A percentile compares a stretch with the other conserved stretches of the same genome.
Evolutionary conservation across 2,113 vertebrate species (phyloP).

Genomic region (Alethe diademata): DNA sequence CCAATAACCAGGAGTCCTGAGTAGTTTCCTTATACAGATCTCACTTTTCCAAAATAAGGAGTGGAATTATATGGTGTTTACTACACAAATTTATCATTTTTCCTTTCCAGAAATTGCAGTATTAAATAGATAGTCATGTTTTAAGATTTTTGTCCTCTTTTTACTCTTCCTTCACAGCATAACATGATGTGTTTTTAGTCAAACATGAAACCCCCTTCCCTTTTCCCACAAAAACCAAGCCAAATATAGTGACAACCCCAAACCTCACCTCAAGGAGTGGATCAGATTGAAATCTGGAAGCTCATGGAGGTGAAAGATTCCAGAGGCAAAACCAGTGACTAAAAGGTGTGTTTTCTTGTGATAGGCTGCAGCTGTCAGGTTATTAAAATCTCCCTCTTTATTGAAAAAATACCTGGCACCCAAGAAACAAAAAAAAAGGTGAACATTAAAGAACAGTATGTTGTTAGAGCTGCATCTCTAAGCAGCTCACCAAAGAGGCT

Average conservation of each 20-base stretch:
- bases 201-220: not conserved
- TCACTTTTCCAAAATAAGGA: not conserved
- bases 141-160: not conserved
- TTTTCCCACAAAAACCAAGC: not conserved
- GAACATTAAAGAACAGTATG: not conserved
- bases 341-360: conserved; percentile 88
- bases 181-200: not conserved
- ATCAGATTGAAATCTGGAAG: conserved; percentile 94
- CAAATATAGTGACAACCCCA: not conserved
- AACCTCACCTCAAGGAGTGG: conserved; percentile 89
- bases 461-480: not conserved
- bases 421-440: not conserved
- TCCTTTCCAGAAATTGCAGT: not conserved
- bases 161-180: not conserved
- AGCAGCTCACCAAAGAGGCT: not conserved
- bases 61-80: not conserved
- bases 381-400: conserved; percentile 92
- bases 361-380: conserved; percentile 84
- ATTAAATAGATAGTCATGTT: not conserved
- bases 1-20: not conserved
- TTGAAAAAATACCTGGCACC: conserved; percentile 89
- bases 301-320: conserved; percentile 93
- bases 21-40: not conserved
- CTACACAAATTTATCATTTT: not conserved
- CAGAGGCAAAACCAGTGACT: conserved; percentile 92